Base-by-base conservation (phyloP, 2,888 invertebrate genomes). In the Scrobipalpa costella region DNA sequence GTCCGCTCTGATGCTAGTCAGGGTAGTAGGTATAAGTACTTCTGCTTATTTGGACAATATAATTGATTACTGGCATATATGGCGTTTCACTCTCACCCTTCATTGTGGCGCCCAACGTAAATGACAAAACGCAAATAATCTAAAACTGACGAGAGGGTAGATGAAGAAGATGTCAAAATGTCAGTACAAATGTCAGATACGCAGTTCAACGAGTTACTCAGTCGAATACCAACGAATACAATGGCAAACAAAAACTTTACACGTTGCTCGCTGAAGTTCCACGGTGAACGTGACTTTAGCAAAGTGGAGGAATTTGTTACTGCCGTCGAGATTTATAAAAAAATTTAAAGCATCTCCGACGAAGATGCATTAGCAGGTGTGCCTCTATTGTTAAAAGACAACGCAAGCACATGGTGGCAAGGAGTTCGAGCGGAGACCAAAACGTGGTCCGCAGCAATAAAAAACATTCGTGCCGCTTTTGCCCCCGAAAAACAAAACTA, bases 191-290 rank as follows among this genome's bases (percentile, higher is more conserved):
- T n/a, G n/a, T n/a, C n/a, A n/a, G n/a, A n/a, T n/a, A n/a, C n/a
- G n/a, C n/a, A n/a, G n/a, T n/a, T n/a, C n/a, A n/a, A n/a, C n/a
- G n/a, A n/a, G n/a, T n/a, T n/a, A n/a, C n/a, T n/a, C n/a, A n/a
- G n/a, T n/a, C n/a, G n/a, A n/a, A n/a, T n/a, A n/a, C n/a, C n/a
- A n/a, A n/a, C n/a, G n/a, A n/a, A n/a, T n/a, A n/a, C n/a, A n/a
- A 34, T 34, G 34, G 34, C 34, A 44, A 44, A 49, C 8, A 49
- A 49, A 49, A 49, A 49, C 49, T 49, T 49, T 7, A 49, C 49
- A 6, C 49, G 49, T 8, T 49, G 49, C 17, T 7, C 49, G 13
- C 17, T 17, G 1, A 15, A n/a, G 7, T 49, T 49, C 13, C 13
- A 49, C 17, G 49, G 49, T n/a, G 49, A 49, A 49, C 49, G 49